A percentile compares a stretch with the other conserved stretches of the same genome.
These are phyloP conservation scores for Kradibia gibbosae DNA, from an alignment of 1,140 invertebrate species.

Conservation along the genomic window DNA sequence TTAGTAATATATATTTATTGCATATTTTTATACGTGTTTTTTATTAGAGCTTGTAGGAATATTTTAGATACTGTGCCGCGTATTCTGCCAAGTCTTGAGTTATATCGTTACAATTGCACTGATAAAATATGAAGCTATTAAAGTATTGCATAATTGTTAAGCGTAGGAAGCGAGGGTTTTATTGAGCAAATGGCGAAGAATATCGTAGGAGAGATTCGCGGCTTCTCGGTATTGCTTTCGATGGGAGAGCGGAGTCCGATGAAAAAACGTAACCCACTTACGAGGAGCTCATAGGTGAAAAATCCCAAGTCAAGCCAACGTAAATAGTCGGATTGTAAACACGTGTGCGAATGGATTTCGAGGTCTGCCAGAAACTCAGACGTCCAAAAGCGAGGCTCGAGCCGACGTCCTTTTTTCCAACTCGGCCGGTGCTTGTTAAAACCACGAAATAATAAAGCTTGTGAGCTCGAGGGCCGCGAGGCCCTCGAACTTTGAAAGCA, in stretches of 20 bases:
- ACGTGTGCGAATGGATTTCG: neutral
- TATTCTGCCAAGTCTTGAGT: no score
- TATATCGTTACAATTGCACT: no score
- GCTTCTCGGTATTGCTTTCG: neutral
- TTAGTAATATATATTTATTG: no score
- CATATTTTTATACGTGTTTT: no score
- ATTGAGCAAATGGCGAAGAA: no score
- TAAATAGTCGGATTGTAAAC: constrained; percentile 7
- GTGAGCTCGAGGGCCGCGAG: neutral
- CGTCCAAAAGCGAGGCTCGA: neutral
- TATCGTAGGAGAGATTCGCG: no score
- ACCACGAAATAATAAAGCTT: neutral
- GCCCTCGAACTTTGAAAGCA: neutral
- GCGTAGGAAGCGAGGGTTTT: no score
- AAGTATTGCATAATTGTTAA: no score
- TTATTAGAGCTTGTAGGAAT: no score
- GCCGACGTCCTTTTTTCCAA: neutral
- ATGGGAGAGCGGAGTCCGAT: neutral
- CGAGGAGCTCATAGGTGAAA: neutral
- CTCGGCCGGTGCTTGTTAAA: neutral
- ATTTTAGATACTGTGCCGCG: no score
- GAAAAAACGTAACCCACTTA: neutral
- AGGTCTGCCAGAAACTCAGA: neutral
- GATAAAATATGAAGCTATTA: no score
- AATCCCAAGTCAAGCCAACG: neutral